phyloP scores from a whole-genome alignment of 1,140 invertebrate genomes.

The Sycophaga agraensis region DNA sequence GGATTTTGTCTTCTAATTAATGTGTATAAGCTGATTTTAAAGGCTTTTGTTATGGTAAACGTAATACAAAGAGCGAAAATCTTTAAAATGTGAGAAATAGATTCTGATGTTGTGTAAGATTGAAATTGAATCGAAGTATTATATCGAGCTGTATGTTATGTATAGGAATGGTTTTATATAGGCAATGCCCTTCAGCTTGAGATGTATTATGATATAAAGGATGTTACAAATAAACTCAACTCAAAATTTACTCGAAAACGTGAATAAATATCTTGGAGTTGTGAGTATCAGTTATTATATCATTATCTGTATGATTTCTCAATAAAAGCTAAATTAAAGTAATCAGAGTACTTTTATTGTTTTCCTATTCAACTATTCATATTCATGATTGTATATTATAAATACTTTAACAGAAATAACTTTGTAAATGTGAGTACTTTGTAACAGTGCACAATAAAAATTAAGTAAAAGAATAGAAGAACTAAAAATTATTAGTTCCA shows the following conservation, averaged over 20 bases:
- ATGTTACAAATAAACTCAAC: conserved; percentile 6
- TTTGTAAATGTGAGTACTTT: too few species aligned
- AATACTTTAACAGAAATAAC: too few species aligned
- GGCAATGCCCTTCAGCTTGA: conserved; percentile 44
- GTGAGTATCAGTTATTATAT: conserved; percentile 23
- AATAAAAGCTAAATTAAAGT: conserved; percentile 26
- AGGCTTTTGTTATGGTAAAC: background rate
- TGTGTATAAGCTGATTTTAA: too few species aligned
- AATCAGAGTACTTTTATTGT: too few species aligned
- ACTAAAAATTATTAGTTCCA: too few species aligned
- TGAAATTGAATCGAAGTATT: conserved; percentile 53
- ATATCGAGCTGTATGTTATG: conserved; percentile 49
- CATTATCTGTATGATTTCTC: conserved; percentile 27
- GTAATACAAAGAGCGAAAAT: background rate
- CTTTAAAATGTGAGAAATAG: background rate
- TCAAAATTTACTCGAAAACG: background rate
- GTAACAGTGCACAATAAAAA: too few species aligned
- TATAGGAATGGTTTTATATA: conserved; percentile 49
- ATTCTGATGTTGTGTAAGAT: conserved; percentile 34
- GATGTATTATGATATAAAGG: conserved; percentile 48
- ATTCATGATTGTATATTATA: background rate
- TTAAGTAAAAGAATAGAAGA: too few species aligned
- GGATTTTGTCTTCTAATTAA: too few species aligned
- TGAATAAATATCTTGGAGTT: background rate
- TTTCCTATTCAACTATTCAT: too few species aligned